A percentile compares a stretch with the other conserved stretches of the same genome.
Evolutionary conservation across 1,140 invertebrate species (phyloP).

Genomic region (Drosophila sturtevanti): DNA sequence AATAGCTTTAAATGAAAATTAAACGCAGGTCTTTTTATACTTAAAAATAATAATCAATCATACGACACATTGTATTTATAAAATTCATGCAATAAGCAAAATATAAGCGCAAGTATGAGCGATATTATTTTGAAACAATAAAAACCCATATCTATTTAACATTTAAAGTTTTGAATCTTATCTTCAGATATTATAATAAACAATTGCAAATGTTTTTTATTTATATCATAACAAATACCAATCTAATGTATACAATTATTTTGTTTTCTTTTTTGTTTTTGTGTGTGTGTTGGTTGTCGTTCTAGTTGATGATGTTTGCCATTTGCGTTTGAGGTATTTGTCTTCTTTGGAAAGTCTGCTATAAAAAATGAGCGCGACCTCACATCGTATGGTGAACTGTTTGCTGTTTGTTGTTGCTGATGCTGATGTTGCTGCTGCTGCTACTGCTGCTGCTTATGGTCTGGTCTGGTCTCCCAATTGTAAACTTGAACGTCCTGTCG

Average conservation of each 20-base stretch:
- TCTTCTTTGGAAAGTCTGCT: constrained; percentile 80
- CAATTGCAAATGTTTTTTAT: too few species aligned
- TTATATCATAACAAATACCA: neutral
- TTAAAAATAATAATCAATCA: neutral
- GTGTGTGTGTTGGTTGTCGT: constrained; percentile 28
- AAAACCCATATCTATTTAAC: neutral
- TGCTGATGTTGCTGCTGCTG: constrained; percentile 35
- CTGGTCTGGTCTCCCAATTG: constrained; percentile 56
- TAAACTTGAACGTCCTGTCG: constrained; percentile 49
- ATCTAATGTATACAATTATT: constrained; percentile 20
- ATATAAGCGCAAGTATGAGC: too few species aligned
- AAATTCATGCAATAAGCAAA: too few species aligned
- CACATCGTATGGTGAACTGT: constrained; percentile 40
- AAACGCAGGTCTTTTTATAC: neutral
- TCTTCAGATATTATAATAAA: neutral
- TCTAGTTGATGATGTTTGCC: constrained; percentile 54
- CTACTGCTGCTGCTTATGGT: constrained; percentile 39
- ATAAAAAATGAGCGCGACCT: constrained; percentile 52
- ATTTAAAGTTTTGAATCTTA: neutral
- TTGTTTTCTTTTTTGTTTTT: constrained; percentile 28
- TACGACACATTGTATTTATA: neutral
- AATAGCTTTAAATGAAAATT: neutral
- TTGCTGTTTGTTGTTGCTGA: constrained; percentile 42
- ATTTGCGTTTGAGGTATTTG: constrained; percentile 78
- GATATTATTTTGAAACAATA: neutral